These are phyloP conservation scores for Silurus lanzhouensis DNA, from an alignment of 2,797 vertebrate species.

Conservation along the genomic window DNA sequence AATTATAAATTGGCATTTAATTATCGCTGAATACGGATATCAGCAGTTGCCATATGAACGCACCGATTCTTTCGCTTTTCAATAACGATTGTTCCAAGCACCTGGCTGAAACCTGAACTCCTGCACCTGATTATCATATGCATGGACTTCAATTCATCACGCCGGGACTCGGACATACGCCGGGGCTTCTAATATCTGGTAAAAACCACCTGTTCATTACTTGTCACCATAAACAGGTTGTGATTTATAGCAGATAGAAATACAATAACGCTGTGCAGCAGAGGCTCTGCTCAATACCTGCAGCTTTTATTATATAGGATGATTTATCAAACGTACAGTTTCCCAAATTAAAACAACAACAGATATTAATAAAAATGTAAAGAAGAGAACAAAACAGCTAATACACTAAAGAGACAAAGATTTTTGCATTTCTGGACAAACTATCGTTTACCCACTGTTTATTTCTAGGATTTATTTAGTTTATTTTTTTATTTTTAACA, in stretches of 20 bases:
- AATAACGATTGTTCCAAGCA: conserved; percentile 1
- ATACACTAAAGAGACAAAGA: too few species aligned
- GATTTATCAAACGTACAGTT: too few species aligned
- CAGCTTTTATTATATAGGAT: too few species aligned
- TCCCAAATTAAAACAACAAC: too few species aligned
- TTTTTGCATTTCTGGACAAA: too few species aligned
- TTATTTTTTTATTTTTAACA: too few species aligned
- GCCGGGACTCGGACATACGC: not conserved
- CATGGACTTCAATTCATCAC: not conserved
- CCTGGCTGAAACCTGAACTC: conserved; percentile 17
- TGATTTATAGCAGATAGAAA: not conserved
- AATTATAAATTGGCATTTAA: not conserved
- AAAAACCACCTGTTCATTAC: not conserved
- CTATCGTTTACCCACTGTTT: too few species aligned
- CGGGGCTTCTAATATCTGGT: not conserved
- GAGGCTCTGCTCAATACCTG: too few species aligned
- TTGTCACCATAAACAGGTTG: not conserved
- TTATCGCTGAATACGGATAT: not conserved
- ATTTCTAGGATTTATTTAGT: too few species aligned
- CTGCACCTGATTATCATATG: conserved; percentile 18
- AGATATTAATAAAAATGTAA: too few species aligned
- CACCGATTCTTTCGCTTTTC: not conserved
- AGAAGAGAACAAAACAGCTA: too few species aligned
- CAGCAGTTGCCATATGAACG: not conserved
- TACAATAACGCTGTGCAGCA: too few species aligned